Evolutionary conservation across 2,113 vertebrate species (phyloP), one percentile per base, ranked within the genome.

Genomic region (Meleagris gallopavo): DNA sequence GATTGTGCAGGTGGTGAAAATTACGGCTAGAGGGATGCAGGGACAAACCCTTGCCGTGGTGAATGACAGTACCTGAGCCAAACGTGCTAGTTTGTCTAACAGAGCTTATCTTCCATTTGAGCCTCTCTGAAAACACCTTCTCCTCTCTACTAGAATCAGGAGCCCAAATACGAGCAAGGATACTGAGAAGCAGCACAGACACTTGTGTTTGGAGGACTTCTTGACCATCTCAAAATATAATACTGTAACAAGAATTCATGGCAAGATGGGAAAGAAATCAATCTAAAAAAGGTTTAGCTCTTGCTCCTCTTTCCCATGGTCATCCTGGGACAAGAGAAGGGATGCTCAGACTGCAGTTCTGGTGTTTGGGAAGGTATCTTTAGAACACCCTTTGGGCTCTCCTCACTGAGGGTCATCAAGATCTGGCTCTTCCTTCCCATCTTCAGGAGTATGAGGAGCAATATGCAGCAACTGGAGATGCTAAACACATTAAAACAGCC

Each of bases 1-100:
- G 75, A 91, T 83, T 67, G 58, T 48, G 46, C 82, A 86, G 93
- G 76, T 78, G 57, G 88, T 89, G 46, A 64, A 93, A 95, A 89
- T 86, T 50, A 80, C 22, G 64, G 72, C 60, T 71, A 24, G 5
- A 95, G 36, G 15, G 89, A 81, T 75, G 24, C 22, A 55, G 46
- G 41, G 60, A 94, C 36, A 91, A 83, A 91, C 86, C 60, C 65
- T 83, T 69, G 48, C 72, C 41, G 17, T 2, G 14, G 72, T 27
- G 72, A 77, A 73, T 15, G 70, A 58, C 61, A 77, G 14, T 17
- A 55, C 25, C 69, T 41, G 69, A 65, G 38, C 25, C 69, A 60
- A 46, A 27, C 27, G 64, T 3, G 2, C 16, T 73, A 22, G 4
- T 25, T 62, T 3, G 4, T 1, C 67, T 70, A 66, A 41, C 48